Percentiles rank a stretch among this genome's conserved stretches.
Evolutionary conservation across 2,113 vertebrate species (phyloP).

Genomic region (Atractosteus spatula): DNA sequence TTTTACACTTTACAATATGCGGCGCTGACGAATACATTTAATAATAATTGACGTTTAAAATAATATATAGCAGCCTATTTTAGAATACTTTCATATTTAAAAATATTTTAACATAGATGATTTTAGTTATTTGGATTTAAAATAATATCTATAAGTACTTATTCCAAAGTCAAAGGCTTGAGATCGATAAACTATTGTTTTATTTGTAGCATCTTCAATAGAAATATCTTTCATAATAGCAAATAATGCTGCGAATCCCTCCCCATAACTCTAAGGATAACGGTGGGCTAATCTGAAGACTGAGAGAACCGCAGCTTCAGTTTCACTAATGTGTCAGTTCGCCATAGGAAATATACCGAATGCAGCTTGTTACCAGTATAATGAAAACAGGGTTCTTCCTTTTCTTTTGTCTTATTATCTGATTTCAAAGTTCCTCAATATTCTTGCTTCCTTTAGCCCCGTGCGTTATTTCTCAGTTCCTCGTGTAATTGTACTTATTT

Average conservation of each 20-base stretch:
- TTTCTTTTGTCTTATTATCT: slow-evolving; percentile 59
- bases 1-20: too few species aligned
- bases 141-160: too few species aligned
- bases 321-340: slow-evolving; percentile 83
- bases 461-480: background rate
- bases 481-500: background rate
- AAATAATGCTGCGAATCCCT: slow-evolving; percentile 76
- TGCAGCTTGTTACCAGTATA: slow-evolving; percentile 51
- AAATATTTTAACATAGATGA: too few species aligned
- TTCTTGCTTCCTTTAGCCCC: background rate
- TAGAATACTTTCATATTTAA: too few species aligned
- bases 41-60: too few species aligned
- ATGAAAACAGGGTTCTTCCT: slow-evolving; percentile 58
- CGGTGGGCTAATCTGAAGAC: slow-evolving; percentile 72
- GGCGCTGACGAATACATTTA: too few species aligned
- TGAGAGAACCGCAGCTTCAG: slow-evolving; percentile 69
- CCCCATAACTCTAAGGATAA: slow-evolving; percentile 67
- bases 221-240: too few species aligned
- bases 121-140: too few species aligned
- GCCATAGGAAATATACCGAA: slow-evolving; percentile 68
- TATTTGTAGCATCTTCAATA: too few species aligned
- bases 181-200: too few species aligned
- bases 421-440: background rate
- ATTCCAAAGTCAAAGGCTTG: too few species aligned
- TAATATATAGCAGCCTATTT: too few species aligned